Base-by-base conservation (phyloP, 2,888 invertebrate genomes). In the Myathropa florea region DNA sequence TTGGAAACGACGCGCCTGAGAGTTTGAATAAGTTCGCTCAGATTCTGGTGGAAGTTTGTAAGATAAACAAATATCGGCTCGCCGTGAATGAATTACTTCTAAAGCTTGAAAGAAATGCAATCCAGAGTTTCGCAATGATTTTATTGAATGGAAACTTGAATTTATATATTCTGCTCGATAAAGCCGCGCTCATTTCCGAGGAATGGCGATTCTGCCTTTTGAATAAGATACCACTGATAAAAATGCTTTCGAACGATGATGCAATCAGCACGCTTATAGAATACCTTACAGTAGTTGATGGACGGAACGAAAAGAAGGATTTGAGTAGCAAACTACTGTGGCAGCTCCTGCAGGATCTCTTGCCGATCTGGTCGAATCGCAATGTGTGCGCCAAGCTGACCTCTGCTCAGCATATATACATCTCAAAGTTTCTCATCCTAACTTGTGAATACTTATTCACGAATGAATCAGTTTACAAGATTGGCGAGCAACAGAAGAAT, bases 161-260 rank as follows among this genome's bases (percentile, higher is more conserved):
- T 78, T 83, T 89, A 30, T 90, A 88, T 60, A 89, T 93, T 24
- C 93, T 93, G 0, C 93, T 95, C 0, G 92, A 91, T 9, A 89
- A 94, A 70, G 93, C 93, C 80, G 92, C 94, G 3, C 91, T 94
- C 6, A 90, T 92, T 1, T 94, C 93, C 65, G 92, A 93, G 2
- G 93, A 94, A 88, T 97, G 97, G 97, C 94, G 94, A 60, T 95
- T 95, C 89, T 94, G 95, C 30, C 91, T 97, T 0, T 94, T 93
- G 88, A 95, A 91, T 88, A 96, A 94, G 93, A 94, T 95, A 90
- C 95, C 94, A 0, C 90, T 95, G 3, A 93, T 95, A 89, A 93
- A 93, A 28, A 93, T 93, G 88, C 93, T 93, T 60, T 90, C 92
- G 0, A 91, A 93, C 36, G 93, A 94, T 68, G 91, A 91, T 9